Evolutionary conservation across 2,797 vertebrate genomes (phyloP), one percentile per base, ranked within the genome.

Genomic region (Netta rufina): DNA sequence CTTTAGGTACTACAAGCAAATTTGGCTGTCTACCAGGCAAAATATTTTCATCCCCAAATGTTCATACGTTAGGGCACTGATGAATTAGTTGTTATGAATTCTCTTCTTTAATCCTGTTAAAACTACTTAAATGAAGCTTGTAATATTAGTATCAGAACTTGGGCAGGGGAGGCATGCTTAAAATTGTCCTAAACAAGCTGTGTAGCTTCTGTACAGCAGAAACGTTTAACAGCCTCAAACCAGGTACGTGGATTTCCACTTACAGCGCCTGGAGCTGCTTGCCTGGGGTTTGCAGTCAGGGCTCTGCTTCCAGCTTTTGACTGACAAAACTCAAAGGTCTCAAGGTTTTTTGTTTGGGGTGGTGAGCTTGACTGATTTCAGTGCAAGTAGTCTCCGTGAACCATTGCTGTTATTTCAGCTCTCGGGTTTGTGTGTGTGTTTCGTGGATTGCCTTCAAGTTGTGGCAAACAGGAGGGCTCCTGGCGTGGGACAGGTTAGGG

Each of bases 1-100:
- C 36, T 91, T 89, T 92, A 90, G 74, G 92, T 96, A 74, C 84
- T 94, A 72, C 92, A 97, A 92, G 92, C 69, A 95, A 89, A 41
- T 76, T 93, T 86, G 71, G 80, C 86, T 81, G 19, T 79, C 64
- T 66, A 27, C 82, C 45, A 72, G 58, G 78, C 51, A 69, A 64
- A 92, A 43, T 19, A 1, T 43, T 41, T 39, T 41, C n/a, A 30
- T 78, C n/a, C 33, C 36, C 27, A 19, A 77, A 53, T 93, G 86
- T 93, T 95, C 81, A 9, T 81, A 61, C n/a, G 80, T 74, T 60
- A 92, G 89, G 92, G 69, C 36, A 78, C 77, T 88, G 88, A 84
- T 83, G 58, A 80, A 30, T 69, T 57, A 75, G 7, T 43, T 75
- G 28, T 89, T 45, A 13, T 0, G 7, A 70, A 17, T 56, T 75